Evolutionary conservation across 35 echinoderm and acorn worm species (phyloP), one percentile per base, ranked within the genome.

Genomic region (Hemicentrotus pulcherrimus): DNA sequence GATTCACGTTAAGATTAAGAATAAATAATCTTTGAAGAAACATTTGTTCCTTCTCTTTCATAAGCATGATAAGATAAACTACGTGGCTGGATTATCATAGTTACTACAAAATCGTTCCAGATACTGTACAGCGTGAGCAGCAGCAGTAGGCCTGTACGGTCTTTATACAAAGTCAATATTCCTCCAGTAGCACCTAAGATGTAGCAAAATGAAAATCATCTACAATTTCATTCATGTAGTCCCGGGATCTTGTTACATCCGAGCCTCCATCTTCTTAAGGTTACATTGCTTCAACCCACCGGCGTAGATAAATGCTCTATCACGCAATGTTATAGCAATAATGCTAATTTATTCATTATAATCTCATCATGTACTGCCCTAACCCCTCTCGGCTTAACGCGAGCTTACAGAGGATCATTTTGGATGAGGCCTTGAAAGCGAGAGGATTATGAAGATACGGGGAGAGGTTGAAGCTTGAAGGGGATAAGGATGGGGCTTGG

Each of bases 301-400:
- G 65, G 65, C 65, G 28, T 78, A 28, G 65, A 78, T 78, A 78
- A 78, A 78, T 78, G 65, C 6, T n/a, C 65, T 78, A 78, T 55
- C 50, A 55, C 15, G 50, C 50, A 55, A 55, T 78, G 65, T 78
- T 78, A 78, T 78, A 28, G 65, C 65, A 78, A 78, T 78, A 78
- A 78, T 78, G 65, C 65, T 78, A 78, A 78, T 78, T 78, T 78
- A 78, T 78, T 78, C 65, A 78, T 78, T 78, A 78, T 78, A 78
- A 78, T 78, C 65, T 28, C 65, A 78, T 78, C 65, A 78, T 78
- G 18, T 78, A n/a, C 28, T 8, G 65, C 65, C 4, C 6, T 28
- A 78, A 18, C 65, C 24, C 65, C 65, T 78, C 65, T 78, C 65
- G 65, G 65, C 65, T 78, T 78, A 22, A 7, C 65, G 18, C 22